Conservation (phyloP, 2,113 vertebrate genomes). For the Psilopogon haemacephalus region DNA sequence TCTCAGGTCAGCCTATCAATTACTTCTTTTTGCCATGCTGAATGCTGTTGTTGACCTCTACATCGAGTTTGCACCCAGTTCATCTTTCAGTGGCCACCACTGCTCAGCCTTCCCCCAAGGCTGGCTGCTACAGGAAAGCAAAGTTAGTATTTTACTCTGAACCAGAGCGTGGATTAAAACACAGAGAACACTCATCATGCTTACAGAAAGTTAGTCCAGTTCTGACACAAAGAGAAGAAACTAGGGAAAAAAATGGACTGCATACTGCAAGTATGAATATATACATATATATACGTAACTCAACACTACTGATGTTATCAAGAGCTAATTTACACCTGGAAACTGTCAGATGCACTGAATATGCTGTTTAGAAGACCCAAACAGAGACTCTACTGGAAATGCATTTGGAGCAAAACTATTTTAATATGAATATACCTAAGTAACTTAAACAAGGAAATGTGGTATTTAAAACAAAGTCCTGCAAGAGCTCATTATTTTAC, state of each 20-base stretch:
- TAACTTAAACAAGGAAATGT: not conserved
- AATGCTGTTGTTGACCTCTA: not conserved
- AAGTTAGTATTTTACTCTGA: not conserved
- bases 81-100: not conserved
- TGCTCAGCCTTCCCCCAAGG: not conserved
- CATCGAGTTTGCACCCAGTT: not conserved
- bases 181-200: fast-evolving
- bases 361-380: not conserved
- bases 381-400: not conserved
- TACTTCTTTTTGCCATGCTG: not conserved
- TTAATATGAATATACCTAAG: not conserved
- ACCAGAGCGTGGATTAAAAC: not conserved
- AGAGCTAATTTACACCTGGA: not conserved
- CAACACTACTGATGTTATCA: not conserved
- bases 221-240: not conserved
- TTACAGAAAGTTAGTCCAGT: not conserved
- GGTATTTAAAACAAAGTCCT: not conserved
- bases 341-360: not conserved
- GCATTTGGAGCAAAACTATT: not conserved
- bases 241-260: not conserved
- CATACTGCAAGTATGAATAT: not conserved
- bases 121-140: not conserved
- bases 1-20: not conserved
- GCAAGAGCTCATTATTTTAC: not conserved
- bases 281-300: not conserved